A percentile compares a stretch with the other conserved stretches of the same genome.
phyloP scores from a whole-genome alignment of 2,888 invertebrate genomes.

The Oeneis ivallda region DNA sequence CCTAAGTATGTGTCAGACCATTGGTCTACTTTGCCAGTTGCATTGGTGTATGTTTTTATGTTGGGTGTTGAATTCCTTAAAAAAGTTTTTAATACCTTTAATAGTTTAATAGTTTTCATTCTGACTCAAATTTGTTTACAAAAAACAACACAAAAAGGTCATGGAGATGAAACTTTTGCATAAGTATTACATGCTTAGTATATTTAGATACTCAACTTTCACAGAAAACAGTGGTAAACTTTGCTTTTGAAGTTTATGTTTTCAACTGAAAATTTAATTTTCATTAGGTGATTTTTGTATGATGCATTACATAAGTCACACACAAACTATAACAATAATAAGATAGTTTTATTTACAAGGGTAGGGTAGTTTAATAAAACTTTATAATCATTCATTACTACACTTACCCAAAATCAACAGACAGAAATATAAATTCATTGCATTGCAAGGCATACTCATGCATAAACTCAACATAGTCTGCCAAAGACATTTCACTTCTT shows the following conservation, averaged over 20 bases:
- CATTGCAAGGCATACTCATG: slow-evolving; percentile 79
- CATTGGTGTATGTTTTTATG: slow-evolving; percentile 80
- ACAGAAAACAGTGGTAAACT: too few relatives aligned
- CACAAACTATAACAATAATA: background rate
- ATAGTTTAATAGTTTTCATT: background rate
- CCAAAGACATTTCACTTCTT: slow-evolving; percentile 64
- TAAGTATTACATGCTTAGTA: too few relatives aligned
- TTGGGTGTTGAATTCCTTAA: slow-evolving; percentile 56
- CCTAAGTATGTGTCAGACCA: slow-evolving; percentile 78
- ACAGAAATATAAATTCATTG: slow-evolving; percentile 87
- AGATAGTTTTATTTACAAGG: background rate
- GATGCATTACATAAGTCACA: too few relatives aligned
- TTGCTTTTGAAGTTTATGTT: too few relatives aligned
- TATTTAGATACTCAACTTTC: too few relatives aligned
- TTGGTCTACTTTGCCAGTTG: slow-evolving; percentile 54
- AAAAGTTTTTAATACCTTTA: slow-evolving; percentile 4
- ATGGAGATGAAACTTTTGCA: too few relatives aligned
- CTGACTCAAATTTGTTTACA: too few relatives aligned
- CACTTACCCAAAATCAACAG: slow-evolving; percentile 80
- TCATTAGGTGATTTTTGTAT: too few relatives aligned
- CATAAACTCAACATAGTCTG: slow-evolving; percentile 78
- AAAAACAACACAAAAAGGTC: too few relatives aligned
- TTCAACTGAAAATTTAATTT: too few relatives aligned
- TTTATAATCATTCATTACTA: background rate
- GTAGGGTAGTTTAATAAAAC: background rate